Conservation (phyloP, 2,888 invertebrate species). For the Orgyia antiqua region DNA sequence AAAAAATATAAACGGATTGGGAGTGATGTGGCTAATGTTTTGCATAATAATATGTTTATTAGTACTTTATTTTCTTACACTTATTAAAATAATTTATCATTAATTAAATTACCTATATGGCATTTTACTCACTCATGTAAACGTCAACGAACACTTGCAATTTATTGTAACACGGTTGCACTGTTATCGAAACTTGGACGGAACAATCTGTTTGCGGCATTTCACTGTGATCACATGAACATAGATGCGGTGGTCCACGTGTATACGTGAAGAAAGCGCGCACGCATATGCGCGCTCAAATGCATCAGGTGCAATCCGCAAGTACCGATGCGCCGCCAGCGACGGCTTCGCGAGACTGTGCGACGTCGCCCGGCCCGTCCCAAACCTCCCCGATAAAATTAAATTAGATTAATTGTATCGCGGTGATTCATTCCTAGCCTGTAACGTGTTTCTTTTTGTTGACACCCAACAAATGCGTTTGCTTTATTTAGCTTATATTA, state of each 20-base stretch:
- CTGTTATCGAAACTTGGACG: slow-evolving; percentile 67
- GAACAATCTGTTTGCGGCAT: slow-evolving; percentile 74
- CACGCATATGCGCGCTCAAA: slow-evolving; percentile 14
- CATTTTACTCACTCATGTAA: slow-evolving; percentile 77
- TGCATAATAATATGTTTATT: too few relatives aligned
- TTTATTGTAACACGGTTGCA: slow-evolving; percentile 63
- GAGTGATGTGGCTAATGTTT: too few relatives aligned
- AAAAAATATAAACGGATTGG: too few relatives aligned
- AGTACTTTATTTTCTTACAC: too few relatives aligned
- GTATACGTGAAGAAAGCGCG: slow-evolving; percentile 10
- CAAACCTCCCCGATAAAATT: slow-evolving; percentile 70
- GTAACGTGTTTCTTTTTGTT: slow-evolving; percentile 55
- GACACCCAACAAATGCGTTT: slow-evolving; percentile 64
- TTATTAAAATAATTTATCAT: too few relatives aligned
- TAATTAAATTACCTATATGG: too few relatives aligned
- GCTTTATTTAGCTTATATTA: slow-evolving; percentile 58
- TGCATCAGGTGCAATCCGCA: slow-evolving; percentile 36
- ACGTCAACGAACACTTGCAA: slow-evolving; percentile 72
- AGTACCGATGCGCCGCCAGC: too few relatives aligned
- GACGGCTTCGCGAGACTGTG: slow-evolving; percentile 64
- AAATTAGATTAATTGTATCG: slow-evolving; percentile 77
- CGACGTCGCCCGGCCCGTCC: slow-evolving; percentile 59
- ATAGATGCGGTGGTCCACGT: slow-evolving; percentile 27
- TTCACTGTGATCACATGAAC: slow-evolving; percentile 57
- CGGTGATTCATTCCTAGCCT: slow-evolving; percentile 67